Base-by-base conservation (phyloP, 2,888 invertebrate species). In the Mythimna albipuncta region DNA sequence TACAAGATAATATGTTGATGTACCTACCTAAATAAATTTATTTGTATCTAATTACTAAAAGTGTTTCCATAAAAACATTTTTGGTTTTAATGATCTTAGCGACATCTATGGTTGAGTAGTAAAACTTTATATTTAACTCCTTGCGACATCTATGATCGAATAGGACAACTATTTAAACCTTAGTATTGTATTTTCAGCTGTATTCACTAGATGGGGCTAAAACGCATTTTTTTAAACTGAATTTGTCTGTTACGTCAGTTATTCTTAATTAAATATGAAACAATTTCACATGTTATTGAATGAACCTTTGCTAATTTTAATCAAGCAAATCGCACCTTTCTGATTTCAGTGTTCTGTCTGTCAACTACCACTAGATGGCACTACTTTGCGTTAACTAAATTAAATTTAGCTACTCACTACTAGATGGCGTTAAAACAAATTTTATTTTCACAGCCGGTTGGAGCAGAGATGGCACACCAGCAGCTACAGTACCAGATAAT, bases 381-480 rank as follows among this genome's bases (percentile, higher is more conserved):
- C 19, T 65, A 38, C 5, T 26, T 26, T 26, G 26, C 26, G 0
- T 6, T n/a, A 2, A 19, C 1, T 26, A 7, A 2, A 19, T 2
- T 6, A 2, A 0, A 4, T 9, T 13, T 55, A 73, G 10, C 79
- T 81, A 77, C 11, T 81, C n/a, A 6, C 26, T 59, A 63, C 69
- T 69, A 91, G 92, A 90, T 90, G 87, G 77, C 89, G 83, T 47
- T 83, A 35, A 57, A 59, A 66, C 57, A 6, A 69, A 57, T 55
- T 62, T 61, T 58, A 58, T 68, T 72, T 68, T 91, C 91, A 16
- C 91, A 95, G 95, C 91, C 2, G 69, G 90, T 1, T 95, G 95
- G 95, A 95, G 84, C 78, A 89, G 94, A 84, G 94, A 93, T 38
- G 92, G 93, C 19, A 71, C 78, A 0, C 76, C 87, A 19, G 75